Percentiles rank a stretch among this genome's conserved stretches.
Evolutionary conservation across 2,797 vertebrate species (phyloP).

Genomic region (Aeoliscus strigatus): DNA sequence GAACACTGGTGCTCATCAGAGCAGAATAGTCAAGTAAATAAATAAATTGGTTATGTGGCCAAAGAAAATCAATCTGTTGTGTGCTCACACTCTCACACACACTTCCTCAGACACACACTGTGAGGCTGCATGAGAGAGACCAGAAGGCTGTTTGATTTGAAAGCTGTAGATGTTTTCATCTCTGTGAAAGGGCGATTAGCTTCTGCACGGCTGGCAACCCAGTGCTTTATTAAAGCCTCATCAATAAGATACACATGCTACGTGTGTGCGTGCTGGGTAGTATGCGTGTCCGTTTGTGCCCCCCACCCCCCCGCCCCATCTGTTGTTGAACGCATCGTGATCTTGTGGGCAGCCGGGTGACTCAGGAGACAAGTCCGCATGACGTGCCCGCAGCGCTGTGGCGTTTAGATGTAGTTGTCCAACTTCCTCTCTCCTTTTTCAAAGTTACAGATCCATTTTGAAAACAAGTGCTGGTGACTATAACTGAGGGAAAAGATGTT

Average conservation of each 20-base stretch:
- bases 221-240: conserved; percentile 53
- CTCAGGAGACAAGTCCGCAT: conserved; percentile 31
- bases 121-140: conserved; percentile 38
- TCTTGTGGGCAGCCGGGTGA: conserved; percentile 41
- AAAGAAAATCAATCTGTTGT: conserved; percentile 69
- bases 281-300: conserved; percentile 12
- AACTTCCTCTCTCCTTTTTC: conserved; percentile 5
- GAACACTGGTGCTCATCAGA: conserved; percentile 57
- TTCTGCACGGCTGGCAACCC: conserved; percentile 48
- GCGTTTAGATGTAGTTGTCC: conserved; percentile 24
- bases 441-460: conserved; percentile 14
- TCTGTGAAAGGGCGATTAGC: conserved; percentile 58
- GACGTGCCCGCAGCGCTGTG: conserved; percentile 18
- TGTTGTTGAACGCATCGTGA: conserved; percentile 47
- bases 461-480: conserved; percentile 14
- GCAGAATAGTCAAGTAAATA: conserved; percentile 71
- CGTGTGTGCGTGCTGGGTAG: conserved; percentile 4
- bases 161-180: conserved; percentile 58
- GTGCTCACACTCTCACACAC: conserved; percentile 12
- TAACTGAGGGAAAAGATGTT: conserved; percentile 7
- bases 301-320: conserved; percentile 17
- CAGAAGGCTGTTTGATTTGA: conserved; percentile 65
- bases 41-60: conserved; percentile 72
- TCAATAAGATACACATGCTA: conserved; percentile 51
- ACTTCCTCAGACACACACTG: conserved; percentile 15